Conservation (phyloP, 2,113 vertebrate genomes). For the Pachycephala philippinensis region DNA sequence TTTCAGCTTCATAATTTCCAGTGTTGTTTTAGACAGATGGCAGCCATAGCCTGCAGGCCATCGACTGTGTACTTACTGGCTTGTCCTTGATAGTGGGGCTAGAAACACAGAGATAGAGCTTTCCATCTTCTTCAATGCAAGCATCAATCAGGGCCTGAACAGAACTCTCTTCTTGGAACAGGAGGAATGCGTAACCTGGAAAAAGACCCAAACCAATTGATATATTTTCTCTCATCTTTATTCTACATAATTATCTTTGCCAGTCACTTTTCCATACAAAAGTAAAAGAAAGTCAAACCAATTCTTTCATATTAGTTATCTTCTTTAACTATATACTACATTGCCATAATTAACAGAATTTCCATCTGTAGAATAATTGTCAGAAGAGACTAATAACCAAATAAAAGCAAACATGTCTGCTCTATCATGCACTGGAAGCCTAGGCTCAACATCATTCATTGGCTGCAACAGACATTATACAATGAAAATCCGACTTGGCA, state of each 20-base stretch:
- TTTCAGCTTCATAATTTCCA: not conserved
- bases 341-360: not conserved
- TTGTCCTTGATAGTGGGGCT: conserved; percentile 99
- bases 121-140: conserved; percentile 96
- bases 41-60: not conserved
- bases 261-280: not conserved
- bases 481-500: conserved; percentile 39
- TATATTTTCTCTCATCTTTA: not conserved
- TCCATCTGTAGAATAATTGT: not conserved
- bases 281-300: not conserved
- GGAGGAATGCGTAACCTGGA: conserved; percentile 95
- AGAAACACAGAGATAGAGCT: conserved; percentile 97
- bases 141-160: conserved; percentile 97
- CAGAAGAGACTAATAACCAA: not conserved
- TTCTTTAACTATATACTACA: not conserved
- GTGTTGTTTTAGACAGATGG: conserved; percentile 12
- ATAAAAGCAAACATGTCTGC: not conserved
- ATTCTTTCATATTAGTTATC: not conserved
- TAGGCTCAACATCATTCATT: not conserved
- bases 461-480: not conserved
- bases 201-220: not conserved
- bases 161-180: conserved; percentile 98
- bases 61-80: conserved; percentile 82
- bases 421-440: not conserved
- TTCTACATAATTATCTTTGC: not conserved